A percentile compares a stretch with the other conserved stretches of the same genome.
These are phyloP conservation scores for Drosophila tani DNA, from an alignment of 1,140 invertebrate genomes.

Conservation along the genomic window DNA sequence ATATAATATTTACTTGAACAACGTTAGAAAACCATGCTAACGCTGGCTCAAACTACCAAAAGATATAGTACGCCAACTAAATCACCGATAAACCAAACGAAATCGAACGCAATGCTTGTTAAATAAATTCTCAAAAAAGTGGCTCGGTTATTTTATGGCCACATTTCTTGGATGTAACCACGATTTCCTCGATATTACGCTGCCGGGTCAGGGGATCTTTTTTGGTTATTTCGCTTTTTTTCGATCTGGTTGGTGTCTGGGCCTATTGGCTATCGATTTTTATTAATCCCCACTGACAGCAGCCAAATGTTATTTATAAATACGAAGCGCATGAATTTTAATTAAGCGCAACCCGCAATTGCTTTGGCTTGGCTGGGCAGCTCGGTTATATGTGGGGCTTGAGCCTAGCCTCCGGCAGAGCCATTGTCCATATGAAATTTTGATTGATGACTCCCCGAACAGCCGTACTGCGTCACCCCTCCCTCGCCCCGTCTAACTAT, in stretches of 20 bases:
- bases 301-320: slow-evolving; percentile 61
- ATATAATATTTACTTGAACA: too few species aligned
- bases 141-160: slow-evolving; percentile 14
- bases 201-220: not conserved
- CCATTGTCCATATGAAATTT: slow-evolving; percentile 77
- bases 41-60: not conserved
- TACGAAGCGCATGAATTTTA: slow-evolving; percentile 70
- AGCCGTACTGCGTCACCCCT: slow-evolving; percentile 14
- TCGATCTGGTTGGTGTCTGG: not conserved
- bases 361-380: slow-evolving; percentile 7
- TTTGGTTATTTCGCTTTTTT: not conserved
- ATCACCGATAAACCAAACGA: not conserved
- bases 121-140: slow-evolving; percentile 25
- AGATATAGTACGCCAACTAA: not conserved
- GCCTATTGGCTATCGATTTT: slow-evolving; percentile 38
- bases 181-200: not conserved
- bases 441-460: slow-evolving; percentile 72
- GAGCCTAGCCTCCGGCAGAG: slow-evolving; percentile 19
- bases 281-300: slow-evolving; percentile 49
- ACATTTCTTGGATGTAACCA: not conserved
- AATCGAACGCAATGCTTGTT: not conserved
- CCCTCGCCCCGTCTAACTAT: slow-evolving; percentile 50
- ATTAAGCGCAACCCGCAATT: slow-evolving; percentile 59
- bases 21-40: too few species aligned
- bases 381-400: slow-evolving; percentile 5